Conservation (phyloP, 2,888 invertebrate genomes). For the Zaprionus obscuricornis region DNA sequence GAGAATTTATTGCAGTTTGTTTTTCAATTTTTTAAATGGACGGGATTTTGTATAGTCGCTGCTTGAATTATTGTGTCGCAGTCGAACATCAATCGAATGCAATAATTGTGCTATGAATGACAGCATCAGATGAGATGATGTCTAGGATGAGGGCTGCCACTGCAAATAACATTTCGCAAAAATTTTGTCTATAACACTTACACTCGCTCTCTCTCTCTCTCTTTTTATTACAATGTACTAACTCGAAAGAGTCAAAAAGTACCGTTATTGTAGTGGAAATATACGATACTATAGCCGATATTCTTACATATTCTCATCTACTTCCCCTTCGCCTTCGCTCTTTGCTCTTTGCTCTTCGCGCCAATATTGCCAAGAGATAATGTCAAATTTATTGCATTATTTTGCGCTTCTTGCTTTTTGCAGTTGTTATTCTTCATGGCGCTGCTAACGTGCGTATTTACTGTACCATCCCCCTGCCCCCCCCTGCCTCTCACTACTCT, state of each 20-base stretch:
- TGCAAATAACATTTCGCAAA: too few relatives aligned
- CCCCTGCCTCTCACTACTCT: too few relatives aligned
- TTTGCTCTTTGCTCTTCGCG: constrained; percentile 29
- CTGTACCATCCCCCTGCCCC: too few relatives aligned
- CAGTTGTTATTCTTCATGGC: constrained; percentile 21
- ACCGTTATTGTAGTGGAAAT: too few relatives aligned
- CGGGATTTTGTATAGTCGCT: constrained; percentile 30
- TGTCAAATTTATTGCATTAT: constrained; percentile 80
- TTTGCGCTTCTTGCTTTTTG: constrained; percentile 57
- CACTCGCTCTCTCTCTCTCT: too few relatives aligned
- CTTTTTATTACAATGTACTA: constrained; percentile 1
- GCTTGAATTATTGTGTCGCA: constrained; percentile 56
- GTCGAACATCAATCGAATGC: constrained; percentile 51
- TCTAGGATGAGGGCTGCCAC: constrained; percentile 12
- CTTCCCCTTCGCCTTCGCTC: constrained; percentile 40
- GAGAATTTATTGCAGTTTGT: constrained; percentile 77
- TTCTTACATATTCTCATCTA: background rate
- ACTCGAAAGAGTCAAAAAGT: background rate
- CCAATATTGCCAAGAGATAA: constrained; percentile 72
- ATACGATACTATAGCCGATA: too few relatives aligned
- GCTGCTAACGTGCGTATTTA: too few relatives aligned
- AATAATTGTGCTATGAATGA: constrained; percentile 46
- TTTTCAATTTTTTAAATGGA: constrained; percentile 71
- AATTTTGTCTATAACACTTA: too few relatives aligned
- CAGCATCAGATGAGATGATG: background rate